Base-by-base conservation (phyloP, 2,797 vertebrate species). In the Limosa lapponica region DNA sequence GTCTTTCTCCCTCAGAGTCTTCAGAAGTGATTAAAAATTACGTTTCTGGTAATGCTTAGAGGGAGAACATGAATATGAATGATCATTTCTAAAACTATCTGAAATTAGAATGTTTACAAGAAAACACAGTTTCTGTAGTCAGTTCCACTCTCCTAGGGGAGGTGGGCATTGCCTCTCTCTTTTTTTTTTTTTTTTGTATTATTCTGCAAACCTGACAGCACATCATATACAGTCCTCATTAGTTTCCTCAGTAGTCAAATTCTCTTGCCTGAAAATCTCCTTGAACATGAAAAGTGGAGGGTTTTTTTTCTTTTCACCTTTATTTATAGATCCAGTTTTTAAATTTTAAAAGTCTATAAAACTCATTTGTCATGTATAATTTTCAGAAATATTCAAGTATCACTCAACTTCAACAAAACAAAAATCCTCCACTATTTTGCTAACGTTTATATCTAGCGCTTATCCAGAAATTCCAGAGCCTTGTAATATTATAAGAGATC, bases 371-470 rank as follows among this genome's bases (percentile, higher is more conserved):
- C 7, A 9, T 8, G 4, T 57, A 73, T 23, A 1, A 16, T 80
- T 66, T 55, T 69, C 80, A 90, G 59, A 91, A 91, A 77, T 22
- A 80, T 1, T 55, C 57, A 34, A 86, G 23, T 28, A 83, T 54
- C 36, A 34, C 3, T 13, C 19, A 89, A 36, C 13, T 43, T 36
- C 19, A 82, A 48, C 4, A 74, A 32, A 86, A 62, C 17, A 58
- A 28, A 72, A 25, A 30, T 22, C 44, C 44, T n/a, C 23, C 10
- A 8, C 23, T 46, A 16, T 36, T 85, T 87, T 73, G 24, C 32
- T 70, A 36, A 22, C 3, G 1, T 61, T 57, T 62, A 32, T 5
- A 65, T 0, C 0, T 4, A 75, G 84, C 8, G 7, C 46, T 90
- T 48, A 59, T 14, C 24, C 36, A 80, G 46, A 54, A 69, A 43